Evolutionary conservation across 1,140 invertebrate genomes (phyloP).

Genomic region (Schlechtendalia chinensis): DNA sequence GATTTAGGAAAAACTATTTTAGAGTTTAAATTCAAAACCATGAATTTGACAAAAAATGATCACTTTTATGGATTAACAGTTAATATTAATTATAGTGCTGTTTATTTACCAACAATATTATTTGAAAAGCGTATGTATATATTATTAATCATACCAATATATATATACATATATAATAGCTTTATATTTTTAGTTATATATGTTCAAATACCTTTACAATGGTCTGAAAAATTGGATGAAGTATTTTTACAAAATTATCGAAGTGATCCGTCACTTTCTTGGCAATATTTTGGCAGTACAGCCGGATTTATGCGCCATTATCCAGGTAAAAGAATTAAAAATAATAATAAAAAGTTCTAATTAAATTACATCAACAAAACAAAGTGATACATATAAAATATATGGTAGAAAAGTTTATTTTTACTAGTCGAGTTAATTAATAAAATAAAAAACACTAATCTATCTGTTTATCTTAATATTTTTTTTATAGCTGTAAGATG

Average conservation of each 20-base stretch:
- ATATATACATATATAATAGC: not conserved
- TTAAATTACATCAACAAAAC: not conserved
- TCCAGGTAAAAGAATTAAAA: conserved; percentile 62
- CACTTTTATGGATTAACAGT: conserved; percentile 84
- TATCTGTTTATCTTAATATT: not conserved
- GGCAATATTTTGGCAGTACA: conserved; percentile 95
- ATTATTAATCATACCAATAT: not conserved
- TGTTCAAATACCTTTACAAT: conserved; percentile 69
- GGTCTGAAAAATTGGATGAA: conserved; percentile 81
- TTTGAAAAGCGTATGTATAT: conserved; percentile 72
- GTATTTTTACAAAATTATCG: conserved; percentile 83
- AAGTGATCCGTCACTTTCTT: conserved; percentile 82
- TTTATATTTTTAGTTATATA: conserved; percentile 24
- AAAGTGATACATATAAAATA: not conserved
- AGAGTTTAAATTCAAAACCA: conserved; percentile 51
- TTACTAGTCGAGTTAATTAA: no score
- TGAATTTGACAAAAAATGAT: conserved; percentile 68
- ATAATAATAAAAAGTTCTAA: not conserved
- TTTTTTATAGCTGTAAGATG: conserved; percentile 53
- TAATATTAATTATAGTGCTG: conserved; percentile 78
- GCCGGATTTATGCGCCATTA: conserved; percentile 88
- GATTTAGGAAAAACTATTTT: conserved; percentile 17
- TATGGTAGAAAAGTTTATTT: not conserved
- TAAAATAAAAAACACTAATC: no score
- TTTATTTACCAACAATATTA: conserved; percentile 93